phyloP scores from a whole-genome alignment of 2,797 vertebrate genomes.

The Anguilla anguilla region DNA sequence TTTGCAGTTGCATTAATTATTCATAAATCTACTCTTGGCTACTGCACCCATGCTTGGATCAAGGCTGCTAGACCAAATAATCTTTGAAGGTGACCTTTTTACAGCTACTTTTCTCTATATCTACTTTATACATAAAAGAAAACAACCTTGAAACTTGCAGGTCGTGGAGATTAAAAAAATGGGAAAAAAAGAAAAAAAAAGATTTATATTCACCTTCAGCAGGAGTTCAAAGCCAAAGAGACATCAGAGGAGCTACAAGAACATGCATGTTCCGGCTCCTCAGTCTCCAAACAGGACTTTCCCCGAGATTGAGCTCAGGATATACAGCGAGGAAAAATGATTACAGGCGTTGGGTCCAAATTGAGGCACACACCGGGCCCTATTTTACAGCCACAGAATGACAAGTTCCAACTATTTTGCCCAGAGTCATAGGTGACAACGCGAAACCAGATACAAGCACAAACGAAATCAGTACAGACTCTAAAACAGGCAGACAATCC shows the following conservation, averaged over 20 bases:
- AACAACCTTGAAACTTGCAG: slow-evolving; percentile 51
- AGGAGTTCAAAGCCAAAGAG: slow-evolving; percentile 74
- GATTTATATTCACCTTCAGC: slow-evolving; percentile 76
- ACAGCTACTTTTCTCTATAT: slow-evolving; percentile 5
- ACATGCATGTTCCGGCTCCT: slow-evolving; percentile 54
- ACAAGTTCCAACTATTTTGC: background rate
- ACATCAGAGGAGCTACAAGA: slow-evolving; percentile 77
- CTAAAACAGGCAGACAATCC: background rate
- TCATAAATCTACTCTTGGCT: background rate
- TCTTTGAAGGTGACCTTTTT: slow-evolving; percentile 1
- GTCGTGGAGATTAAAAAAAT: slow-evolving; percentile 34
- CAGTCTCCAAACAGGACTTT: slow-evolving; percentile 22
- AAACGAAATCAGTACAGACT: background rate
- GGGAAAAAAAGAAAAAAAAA: slow-evolving; percentile 25
- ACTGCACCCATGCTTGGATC: background rate
- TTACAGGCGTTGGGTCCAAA: background rate
- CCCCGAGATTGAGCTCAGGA: slow-evolving; percentile 24
- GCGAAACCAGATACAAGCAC: background rate
- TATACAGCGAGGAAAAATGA: background rate
- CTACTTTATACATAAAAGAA: slow-evolving; percentile 63
- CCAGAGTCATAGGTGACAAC: background rate
- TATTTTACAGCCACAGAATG: background rate
- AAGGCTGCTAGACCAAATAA: background rate
- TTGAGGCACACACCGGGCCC: background rate
- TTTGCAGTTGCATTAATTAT: background rate